These are phyloP conservation scores for Odobenus rosmarus DNA, from an alignment of 2,113 vertebrate species.

Conservation along the genomic window DNA sequence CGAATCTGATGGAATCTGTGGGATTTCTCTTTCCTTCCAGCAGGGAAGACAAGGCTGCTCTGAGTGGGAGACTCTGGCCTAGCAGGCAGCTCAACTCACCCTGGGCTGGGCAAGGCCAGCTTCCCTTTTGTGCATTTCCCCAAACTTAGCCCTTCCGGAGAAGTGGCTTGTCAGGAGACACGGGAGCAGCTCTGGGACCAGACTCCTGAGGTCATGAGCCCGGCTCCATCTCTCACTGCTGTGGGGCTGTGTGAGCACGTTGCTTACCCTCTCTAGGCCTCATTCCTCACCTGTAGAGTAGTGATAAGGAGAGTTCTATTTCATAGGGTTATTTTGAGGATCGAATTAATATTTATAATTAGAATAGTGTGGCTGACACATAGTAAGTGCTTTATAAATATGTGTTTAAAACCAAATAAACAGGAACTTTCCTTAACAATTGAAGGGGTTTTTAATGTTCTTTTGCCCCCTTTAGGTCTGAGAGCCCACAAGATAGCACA, in stretches of 20 bases:
- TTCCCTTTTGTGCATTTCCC: not conserved
- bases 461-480: not conserved
- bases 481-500: not conserved
- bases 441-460: not conserved
- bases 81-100: not conserved
- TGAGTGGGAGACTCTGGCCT: too few species aligned
- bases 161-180: not conserved
- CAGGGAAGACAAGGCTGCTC: not conserved
- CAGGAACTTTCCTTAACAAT: not conserved
- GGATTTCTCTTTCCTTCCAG: not conserved
- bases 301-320: not conserved
- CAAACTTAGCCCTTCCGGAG: not conserved
- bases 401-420: not conserved
- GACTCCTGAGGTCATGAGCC: not conserved
- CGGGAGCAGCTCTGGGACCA: not conserved
- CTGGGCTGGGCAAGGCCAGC: accelerated
- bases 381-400: not conserved
- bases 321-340: not conserved
- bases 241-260: not conserved
- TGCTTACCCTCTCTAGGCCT: not conserved
- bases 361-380: not conserved
- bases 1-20: not conserved
- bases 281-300: not conserved
- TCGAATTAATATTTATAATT: not conserved
- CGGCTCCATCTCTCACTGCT: not conserved